Conservation (phyloP, 1,140 invertebrate genomes). For the Drosophila nasuta region DNA sequence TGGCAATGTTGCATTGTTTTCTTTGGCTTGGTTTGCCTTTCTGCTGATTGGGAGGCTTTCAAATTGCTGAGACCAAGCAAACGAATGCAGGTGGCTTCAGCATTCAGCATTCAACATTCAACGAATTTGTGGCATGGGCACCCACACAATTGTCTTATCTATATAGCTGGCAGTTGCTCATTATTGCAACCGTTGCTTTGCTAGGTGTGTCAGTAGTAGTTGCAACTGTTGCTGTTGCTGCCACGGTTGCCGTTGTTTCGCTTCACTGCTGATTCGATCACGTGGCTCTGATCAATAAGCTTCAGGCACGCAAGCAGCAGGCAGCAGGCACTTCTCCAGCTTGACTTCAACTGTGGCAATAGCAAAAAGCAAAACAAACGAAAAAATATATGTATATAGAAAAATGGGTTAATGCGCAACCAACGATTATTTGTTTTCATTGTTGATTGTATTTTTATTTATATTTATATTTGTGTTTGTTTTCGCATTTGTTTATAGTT, state of each 20-base stretch:
- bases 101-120: not conserved
- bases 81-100: conserved; percentile 68
- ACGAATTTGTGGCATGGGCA: conserved; percentile 35
- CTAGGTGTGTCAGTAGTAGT: conserved; percentile 75
- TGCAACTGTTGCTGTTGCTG: conserved; percentile 60
- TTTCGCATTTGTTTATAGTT: conserved; percentile 22
- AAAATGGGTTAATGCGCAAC: conserved; percentile 75
- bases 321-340: conserved; percentile 13
- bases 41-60: conserved; percentile 76
- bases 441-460: conserved; percentile 66
- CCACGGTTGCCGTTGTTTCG: conserved; percentile 15
- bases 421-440: conserved; percentile 66
- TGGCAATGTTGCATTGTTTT: conserved; percentile 49
- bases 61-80: conserved; percentile 43
- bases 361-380: conserved; percentile 1
- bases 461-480: conserved; percentile 24
- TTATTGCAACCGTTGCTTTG: conserved; percentile 20
- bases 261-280: conserved; percentile 61
- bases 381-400: not conserved
- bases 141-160: conserved; percentile 68
- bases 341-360: conserved; percentile 25
- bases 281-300: conserved; percentile 77
- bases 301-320: conserved; percentile 62
- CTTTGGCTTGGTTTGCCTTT: conserved; percentile 25
- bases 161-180: conserved; percentile 36